These are phyloP conservation scores for Sander lucioperca DNA, from an alignment of 2,113 vertebrate species.

Conservation along the genomic window DNA sequence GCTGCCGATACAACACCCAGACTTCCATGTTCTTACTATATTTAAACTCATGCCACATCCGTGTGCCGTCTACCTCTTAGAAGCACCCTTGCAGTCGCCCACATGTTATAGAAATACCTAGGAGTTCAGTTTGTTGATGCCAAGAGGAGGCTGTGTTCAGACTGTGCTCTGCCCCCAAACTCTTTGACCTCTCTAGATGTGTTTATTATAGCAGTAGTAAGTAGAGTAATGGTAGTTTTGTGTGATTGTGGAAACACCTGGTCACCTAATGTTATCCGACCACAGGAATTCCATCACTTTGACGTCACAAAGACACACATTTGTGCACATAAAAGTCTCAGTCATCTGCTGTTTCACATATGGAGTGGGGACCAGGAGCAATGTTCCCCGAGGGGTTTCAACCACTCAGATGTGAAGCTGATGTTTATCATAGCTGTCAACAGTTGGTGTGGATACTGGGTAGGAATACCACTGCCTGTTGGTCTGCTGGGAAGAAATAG, in stretches of 20 bases:
- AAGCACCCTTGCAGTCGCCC: conserved; percentile 4
- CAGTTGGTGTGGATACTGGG: neutral
- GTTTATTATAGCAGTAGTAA: conserved; percentile 52
- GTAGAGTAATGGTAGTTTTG: conserved; percentile 22
- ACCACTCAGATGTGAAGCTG: conserved; percentile 26
- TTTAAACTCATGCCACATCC: conserved; percentile 46
- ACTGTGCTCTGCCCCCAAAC: conserved; percentile 8
- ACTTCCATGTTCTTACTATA: neutral
- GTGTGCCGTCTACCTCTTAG: conserved; percentile 1
- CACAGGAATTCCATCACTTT: conserved; percentile 44
- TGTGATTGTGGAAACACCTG: conserved; percentile 72
- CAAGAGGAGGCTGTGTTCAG: conserved; percentile 30
- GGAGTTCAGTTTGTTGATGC: conserved; percentile 23
- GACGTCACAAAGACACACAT: conserved; percentile 32
- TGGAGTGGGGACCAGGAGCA: conserved; percentile 13
- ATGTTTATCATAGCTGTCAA: conserved; percentile 54
- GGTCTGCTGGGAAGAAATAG: conserved; percentile 8
- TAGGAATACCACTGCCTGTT: conserved; percentile 13
- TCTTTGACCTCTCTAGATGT: conserved; percentile 32
- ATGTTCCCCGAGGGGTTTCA: conserved; percentile 22
- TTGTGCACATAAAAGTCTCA: conserved; percentile 20
- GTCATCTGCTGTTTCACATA: conserved; percentile 25
- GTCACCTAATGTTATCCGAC: conserved; percentile 57
- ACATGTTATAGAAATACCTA: conserved; percentile 43
- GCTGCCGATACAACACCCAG: neutral